Evolutionary conservation across 2,888 invertebrate genomes (phyloP).

Genomic region (Meiosimyza platycephala): DNA sequence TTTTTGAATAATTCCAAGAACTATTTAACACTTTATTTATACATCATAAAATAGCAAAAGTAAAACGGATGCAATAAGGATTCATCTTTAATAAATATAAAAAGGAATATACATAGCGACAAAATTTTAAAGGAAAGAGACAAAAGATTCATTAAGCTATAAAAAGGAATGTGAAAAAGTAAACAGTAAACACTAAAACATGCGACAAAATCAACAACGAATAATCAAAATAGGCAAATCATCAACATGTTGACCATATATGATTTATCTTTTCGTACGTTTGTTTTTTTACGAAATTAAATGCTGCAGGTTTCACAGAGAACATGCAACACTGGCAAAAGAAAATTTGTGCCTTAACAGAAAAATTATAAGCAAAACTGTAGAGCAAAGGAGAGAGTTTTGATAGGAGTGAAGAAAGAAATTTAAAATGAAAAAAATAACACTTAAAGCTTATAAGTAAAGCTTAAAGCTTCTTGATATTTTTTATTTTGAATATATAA

Average conservation of each 20-base stretch:
- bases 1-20: constrained; percentile 4
- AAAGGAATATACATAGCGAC: constrained; percentile 26
- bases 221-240: constrained; percentile 29
- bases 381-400: constrained; percentile 12
- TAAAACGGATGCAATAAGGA: constrained; percentile 41
- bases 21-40: not conserved
- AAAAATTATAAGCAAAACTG: constrained; percentile 35
- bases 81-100: constrained; percentile 22
- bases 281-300: not conserved
- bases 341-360: constrained; percentile 20
- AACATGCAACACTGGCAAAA: constrained; percentile 42
- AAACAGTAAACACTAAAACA: constrained; percentile 52
- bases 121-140: constrained; percentile 3
- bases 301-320: not conserved
- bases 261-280: not conserved
- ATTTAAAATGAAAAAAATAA: not conserved
- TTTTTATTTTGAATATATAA: constrained; percentile 37
- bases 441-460: constrained; percentile 22
- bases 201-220: constrained; percentile 46
- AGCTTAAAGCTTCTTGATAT: constrained; percentile 15
- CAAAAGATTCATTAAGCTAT: constrained; percentile 28
- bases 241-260: not conserved
- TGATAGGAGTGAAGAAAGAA: too few species aligned
- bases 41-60: constrained; percentile 16
- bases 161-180: constrained; percentile 33